These are phyloP conservation scores for Spinus pinus DNA, from an alignment of 2,797 vertebrate genomes.

Conservation along the genomic window DNA sequence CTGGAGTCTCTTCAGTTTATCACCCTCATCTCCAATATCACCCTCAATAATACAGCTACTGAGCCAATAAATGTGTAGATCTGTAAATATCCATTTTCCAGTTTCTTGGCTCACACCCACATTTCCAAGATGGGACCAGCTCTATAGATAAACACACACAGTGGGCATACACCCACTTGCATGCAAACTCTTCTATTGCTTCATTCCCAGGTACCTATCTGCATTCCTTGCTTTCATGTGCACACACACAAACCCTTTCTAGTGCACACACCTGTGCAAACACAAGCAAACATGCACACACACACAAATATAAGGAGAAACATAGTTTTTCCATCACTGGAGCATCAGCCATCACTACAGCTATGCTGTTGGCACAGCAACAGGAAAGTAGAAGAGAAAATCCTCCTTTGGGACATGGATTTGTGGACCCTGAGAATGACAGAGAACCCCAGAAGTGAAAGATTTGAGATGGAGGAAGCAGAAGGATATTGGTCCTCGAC, in stretches of 20 bases:
- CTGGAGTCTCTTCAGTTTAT: not conserved
- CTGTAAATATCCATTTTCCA: not conserved
- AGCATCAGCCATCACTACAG: not conserved
- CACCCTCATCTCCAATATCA: not conserved
- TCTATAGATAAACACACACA: not conserved
- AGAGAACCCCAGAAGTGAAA: not conserved
- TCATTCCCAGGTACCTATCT: not conserved
- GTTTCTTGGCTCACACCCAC: not conserved
- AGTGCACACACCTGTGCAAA: not conserved
- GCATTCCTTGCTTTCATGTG: not conserved
- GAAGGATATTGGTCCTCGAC: not conserved
- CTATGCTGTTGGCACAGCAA: conserved; percentile 20
- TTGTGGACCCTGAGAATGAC: not conserved
- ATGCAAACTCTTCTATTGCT: not conserved
- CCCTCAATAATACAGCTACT: not conserved
- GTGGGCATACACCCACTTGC: not conserved
- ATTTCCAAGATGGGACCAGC: not conserved
- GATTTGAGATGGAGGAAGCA: not conserved
- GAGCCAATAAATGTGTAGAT: not conserved
- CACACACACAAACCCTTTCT: not conserved
- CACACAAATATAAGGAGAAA: not conserved
- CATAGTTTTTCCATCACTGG: not conserved
- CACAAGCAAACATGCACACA: accelerated
- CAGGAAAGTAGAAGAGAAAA: not conserved
- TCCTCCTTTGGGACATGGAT: not conserved